These are phyloP conservation scores for Calypte anna DNA, from an alignment of 2,113 vertebrate species.

Conservation along the genomic window DNA sequence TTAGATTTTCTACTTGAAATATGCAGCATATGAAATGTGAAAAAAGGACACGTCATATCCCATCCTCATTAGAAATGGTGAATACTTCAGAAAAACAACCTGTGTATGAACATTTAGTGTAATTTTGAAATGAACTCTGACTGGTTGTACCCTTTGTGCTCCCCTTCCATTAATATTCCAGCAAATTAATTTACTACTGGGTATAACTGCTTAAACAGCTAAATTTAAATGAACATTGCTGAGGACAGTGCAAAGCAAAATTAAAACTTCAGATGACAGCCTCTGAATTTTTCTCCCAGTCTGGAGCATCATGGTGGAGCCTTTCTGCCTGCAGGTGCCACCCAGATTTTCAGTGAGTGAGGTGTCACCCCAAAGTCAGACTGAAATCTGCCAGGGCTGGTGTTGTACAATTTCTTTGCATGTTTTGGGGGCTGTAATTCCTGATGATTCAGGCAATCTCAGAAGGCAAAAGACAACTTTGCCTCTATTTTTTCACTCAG, in stretches of 20 bases:
- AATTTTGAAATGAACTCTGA: conserved; percentile 27
- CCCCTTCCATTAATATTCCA: conserved; percentile 19
- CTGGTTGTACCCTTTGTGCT: not conserved
- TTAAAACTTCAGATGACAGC: not conserved
- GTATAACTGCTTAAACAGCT: not conserved
- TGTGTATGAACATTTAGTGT: not conserved
- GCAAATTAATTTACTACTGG: conserved; percentile 15
- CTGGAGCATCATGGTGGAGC: not conserved
- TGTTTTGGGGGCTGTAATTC: not conserved
- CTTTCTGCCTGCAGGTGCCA: not conserved
- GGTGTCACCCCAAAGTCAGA: not conserved
- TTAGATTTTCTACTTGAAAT: conserved; percentile 48
- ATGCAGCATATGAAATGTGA: conserved; percentile 19
- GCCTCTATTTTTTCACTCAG: not conserved
- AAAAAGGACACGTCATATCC: conserved; percentile 47
- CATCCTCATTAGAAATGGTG: conserved; percentile 51
- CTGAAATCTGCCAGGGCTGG: not conserved
- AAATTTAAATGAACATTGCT: not conserved
- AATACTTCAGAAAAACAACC: conserved; percentile 36
- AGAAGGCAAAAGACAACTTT: not conserved
- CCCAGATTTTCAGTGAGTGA: not conserved
- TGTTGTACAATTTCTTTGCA: not conserved
- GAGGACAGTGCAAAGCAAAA: not conserved
- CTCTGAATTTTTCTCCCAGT: not conserved
- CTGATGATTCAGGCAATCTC: not conserved